These are phyloP conservation scores for Homalodisca vitripennis DNA, from an alignment of 1,140 invertebrate genomes.

Conservation along the genomic window DNA sequence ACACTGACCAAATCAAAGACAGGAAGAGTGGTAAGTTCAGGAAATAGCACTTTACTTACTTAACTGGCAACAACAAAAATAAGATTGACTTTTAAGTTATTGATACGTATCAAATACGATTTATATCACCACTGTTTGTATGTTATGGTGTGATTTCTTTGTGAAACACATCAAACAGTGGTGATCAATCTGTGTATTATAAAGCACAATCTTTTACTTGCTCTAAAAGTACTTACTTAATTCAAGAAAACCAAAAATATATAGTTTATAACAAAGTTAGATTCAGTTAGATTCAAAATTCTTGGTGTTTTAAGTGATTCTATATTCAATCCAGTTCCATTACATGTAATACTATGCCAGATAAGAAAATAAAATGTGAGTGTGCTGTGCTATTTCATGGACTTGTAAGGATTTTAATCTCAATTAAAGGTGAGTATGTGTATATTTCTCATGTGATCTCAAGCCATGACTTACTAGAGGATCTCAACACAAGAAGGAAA, in stretches of 20 bases:
- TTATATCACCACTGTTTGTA: neutral
- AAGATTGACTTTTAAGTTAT: no score
- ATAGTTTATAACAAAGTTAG: neutral
- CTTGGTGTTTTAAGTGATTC: neutral
- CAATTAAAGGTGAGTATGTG: neutral
- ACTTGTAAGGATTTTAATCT: neutral
- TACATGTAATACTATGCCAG: neutral
- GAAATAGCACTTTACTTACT: no score
- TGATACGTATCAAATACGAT: neutral
- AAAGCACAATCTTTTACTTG: no score
- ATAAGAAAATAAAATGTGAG: neutral
- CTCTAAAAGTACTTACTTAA: no score
- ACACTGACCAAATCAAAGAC: neutral
- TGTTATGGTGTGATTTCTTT: neutral
- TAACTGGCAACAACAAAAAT: no score
- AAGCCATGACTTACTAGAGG: constrained; percentile 9
- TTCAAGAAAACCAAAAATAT: no score
- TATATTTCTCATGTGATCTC: constrained; percentile 1
- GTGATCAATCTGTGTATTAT: no score
- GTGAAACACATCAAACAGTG: no score
- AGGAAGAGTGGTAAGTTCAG: neutral
- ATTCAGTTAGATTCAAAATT: neutral
- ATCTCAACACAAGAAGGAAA: constrained; percentile 11
- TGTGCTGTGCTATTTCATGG: neutral
- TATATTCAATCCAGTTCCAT: neutral